phyloP scores from a whole-genome alignment of 2,888 invertebrate species.

The Drosophila leonis region DNA sequence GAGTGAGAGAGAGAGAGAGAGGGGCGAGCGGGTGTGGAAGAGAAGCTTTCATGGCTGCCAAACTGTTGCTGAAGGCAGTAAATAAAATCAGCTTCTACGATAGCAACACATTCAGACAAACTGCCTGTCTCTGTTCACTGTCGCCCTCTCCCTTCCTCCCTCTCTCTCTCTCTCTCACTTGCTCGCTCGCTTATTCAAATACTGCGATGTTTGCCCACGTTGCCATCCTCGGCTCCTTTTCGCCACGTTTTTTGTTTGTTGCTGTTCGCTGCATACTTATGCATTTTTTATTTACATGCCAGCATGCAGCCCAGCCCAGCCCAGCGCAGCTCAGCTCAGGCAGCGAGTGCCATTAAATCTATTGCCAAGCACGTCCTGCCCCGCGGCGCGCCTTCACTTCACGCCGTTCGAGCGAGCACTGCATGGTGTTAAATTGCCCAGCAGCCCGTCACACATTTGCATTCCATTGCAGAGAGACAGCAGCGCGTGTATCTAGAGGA shows the following conservation, averaged over 20 bases:
- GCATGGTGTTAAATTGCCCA: slow-evolving; percentile 78
- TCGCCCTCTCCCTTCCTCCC: not conserved
- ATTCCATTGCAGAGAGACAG: slow-evolving; percentile 46
- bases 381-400: slow-evolving; percentile 34
- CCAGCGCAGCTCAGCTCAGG: slow-evolving; percentile 7
- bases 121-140: slow-evolving; percentile 2
- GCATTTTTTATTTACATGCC: slow-evolving; percentile 62
- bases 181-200: slow-evolving; percentile 18
- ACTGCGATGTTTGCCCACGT: slow-evolving; percentile 8
- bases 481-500: slow-evolving; percentile 61
- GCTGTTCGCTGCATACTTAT: slow-evolving; percentile 49
- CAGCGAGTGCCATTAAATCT: slow-evolving; percentile 52
- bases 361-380: slow-evolving; percentile 35
- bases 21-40: not conserved
- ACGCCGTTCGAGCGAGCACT: slow-evolving; percentile 1
- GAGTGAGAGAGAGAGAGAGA: not conserved
- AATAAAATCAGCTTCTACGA: slow-evolving; percentile 71
- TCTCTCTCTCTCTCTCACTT: not conserved
- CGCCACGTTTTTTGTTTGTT: slow-evolving; percentile 25
- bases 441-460: slow-evolving; percentile 68
- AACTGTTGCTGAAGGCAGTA: slow-evolving; percentile 76
- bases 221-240: slow-evolving; percentile 2
- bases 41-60: slow-evolving; percentile 31
- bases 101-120: slow-evolving; percentile 42
- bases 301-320: slow-evolving; percentile 37